Evolutionary conservation across 2,888 invertebrate genomes (phyloP).

Genomic region (Cephus sareptanus): DNA sequence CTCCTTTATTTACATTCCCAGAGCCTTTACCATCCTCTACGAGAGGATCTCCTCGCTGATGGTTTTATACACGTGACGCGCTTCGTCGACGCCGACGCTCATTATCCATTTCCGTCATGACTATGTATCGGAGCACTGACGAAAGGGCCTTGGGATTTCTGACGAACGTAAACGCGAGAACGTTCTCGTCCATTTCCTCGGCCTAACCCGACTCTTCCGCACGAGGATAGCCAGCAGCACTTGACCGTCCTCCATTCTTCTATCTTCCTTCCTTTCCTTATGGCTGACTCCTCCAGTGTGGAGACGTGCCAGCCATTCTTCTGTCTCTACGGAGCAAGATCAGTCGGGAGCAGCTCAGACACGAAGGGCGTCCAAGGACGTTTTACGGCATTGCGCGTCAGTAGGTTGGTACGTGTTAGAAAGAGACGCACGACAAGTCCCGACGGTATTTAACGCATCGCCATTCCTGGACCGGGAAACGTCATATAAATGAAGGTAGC

Average conservation of each 20-base stretch:
- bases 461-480: background rate
- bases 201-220: background rate
- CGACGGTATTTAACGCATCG: background rate
- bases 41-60: background rate
- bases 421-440: background rate
- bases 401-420: background rate
- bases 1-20: background rate
- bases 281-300: too few relatives aligned
- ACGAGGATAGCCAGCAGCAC: background rate
- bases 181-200: background rate
- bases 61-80: background rate
- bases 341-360: background rate
- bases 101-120: background rate
- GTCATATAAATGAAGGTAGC: background rate
- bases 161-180: background rate
- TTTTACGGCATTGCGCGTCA: background rate
- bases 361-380: background rate
- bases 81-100: background rate
- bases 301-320: background rate
- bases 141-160: background rate
- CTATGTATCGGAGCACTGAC: background rate
- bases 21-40: background rate
- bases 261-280: background rate
- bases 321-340: background rate
- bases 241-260: background rate